Conservation (phyloP, 1,140 invertebrate species). For the Lordiphosa clarofinis region DNA sequence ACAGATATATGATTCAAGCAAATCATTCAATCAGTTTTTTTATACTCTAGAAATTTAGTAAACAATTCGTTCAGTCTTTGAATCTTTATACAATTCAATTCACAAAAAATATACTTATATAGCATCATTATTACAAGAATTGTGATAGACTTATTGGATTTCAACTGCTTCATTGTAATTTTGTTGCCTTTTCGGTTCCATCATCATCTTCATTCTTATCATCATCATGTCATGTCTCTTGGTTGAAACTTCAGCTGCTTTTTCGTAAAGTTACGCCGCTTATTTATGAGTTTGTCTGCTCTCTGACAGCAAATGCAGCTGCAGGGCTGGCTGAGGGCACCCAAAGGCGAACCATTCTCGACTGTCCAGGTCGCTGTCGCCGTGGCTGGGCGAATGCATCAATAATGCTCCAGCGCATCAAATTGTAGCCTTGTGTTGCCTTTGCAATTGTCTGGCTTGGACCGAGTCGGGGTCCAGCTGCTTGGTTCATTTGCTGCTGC, state of each 20-base stretch:
- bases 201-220: neutral
- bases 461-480: conserved; percentile 56
- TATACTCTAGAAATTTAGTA: too few relatives aligned
- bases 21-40: too few relatives aligned
- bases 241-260: conserved; percentile 6
- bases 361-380: conserved; percentile 53
- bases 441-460: conserved; percentile 40
- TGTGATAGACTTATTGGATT: neutral
- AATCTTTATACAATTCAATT: too few relatives aligned
- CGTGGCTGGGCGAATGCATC: conserved; percentile 65
- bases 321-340: conserved; percentile 16
- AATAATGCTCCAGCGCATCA: conserved; percentile 69
- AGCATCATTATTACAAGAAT: too few relatives aligned
- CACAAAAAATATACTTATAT: too few relatives aligned
- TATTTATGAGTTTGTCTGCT: conserved; percentile 74
- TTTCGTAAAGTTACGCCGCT: conserved; percentile 46
- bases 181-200: neutral
- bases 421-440: conserved; percentile 46
- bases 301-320: conserved; percentile 52
- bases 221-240: conserved; percentile 12
- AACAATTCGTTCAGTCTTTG: too few relatives aligned
- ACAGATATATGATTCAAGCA: too few relatives aligned
- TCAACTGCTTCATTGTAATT: neutral
- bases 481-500: conserved; percentile 45
- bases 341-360: conserved; percentile 5